phyloP scores from a whole-genome alignment of 2,888 invertebrate genomes.

The Aspidapion aeneum region DNA sequence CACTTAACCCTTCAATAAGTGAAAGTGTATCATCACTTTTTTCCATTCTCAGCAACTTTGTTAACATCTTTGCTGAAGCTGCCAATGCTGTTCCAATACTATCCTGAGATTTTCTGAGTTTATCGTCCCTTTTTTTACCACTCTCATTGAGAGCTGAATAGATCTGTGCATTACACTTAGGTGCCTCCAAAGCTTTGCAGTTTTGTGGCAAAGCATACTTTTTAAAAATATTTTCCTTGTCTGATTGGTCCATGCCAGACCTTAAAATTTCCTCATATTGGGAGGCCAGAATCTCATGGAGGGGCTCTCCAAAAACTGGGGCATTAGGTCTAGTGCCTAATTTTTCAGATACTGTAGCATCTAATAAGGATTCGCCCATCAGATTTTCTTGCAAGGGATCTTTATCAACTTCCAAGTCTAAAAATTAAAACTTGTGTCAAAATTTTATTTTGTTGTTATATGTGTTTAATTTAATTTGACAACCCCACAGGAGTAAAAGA shows the following conservation, averaged over 20 bases:
- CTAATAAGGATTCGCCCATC: no score
- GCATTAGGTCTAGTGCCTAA: neutral
- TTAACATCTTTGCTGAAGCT: slow-evolving; percentile 11
- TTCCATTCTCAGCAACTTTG: slow-evolving; percentile 13
- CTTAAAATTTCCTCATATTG: neutral
- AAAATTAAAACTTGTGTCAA: neutral
- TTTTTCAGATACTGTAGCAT: neutral
- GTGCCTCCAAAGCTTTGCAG: neutral
- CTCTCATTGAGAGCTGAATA: neutral
- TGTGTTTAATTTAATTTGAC: neutral
- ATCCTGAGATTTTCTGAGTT: slow-evolving; percentile 4
- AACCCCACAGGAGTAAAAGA: neutral
- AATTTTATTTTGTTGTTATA: neutral
- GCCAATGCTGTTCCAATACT: slow-evolving; percentile 12
- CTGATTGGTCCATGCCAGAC: neutral
- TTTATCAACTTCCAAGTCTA: neutral
- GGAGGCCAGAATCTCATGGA: slow-evolving; percentile 1
- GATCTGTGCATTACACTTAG: neutral
- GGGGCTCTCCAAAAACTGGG: neutral
- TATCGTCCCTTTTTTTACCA: slow-evolving; percentile 5
- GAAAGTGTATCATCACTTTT: neutral
- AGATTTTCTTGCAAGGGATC: neutral
- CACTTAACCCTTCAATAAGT: slow-evolving; percentile 11
- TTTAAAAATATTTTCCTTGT: neutral
- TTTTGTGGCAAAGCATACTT: neutral